Evolutionary conservation across 2,888 invertebrate genomes (phyloP), one percentile per base, ranked within the genome.

Genomic region (Cactoblastis cactorum): DNA sequence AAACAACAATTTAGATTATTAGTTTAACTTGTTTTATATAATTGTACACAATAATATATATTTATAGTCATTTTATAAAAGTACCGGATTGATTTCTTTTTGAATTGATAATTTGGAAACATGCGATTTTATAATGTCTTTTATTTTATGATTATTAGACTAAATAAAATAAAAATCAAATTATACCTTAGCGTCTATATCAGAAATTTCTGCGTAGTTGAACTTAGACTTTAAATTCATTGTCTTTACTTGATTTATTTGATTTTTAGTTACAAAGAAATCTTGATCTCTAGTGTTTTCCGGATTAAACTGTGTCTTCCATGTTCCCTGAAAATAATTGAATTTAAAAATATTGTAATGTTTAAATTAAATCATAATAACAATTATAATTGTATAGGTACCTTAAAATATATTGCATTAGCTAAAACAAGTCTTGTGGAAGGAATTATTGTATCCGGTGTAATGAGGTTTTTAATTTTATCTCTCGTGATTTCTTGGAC

Each of bases 371-470:
- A n/a, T n/a, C n/a, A n/a, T 12, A 15, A 32, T 19, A 45, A 9
- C 5, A 15, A 15, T 3, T 5, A 5, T n/a, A n/a, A n/a, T n/a
- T n/a, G n/a, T n/a, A n/a, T n/a, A 8, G 1, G 62, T 65, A 76
- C 75, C 65, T 69, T 53, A 52, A 74, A 80, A 53, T 76, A 79
- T n/a, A 81, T 54, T 18, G 71, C 77, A 51, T 82, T 76, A 8
- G 71, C 55, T 14, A 81, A 48, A 8, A 72, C 69, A 11, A 79
- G 9, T 33, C 69, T 57, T 1, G 78, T 78, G 1, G 47, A 2
- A 0, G 22, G 11, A 50, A 35, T 58, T 1, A 83, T 60, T 50
- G 65, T 54, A 2, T 60, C 53, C 0, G 67, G 22, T 0, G 55
- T 47, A 0, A 78, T 60, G 1, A 81, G 58, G 8, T 74, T 39